These are phyloP conservation scores for Philotrypesis tridentata DNA, from an alignment of 1,140 invertebrate genomes.

Conservation along the genomic window DNA sequence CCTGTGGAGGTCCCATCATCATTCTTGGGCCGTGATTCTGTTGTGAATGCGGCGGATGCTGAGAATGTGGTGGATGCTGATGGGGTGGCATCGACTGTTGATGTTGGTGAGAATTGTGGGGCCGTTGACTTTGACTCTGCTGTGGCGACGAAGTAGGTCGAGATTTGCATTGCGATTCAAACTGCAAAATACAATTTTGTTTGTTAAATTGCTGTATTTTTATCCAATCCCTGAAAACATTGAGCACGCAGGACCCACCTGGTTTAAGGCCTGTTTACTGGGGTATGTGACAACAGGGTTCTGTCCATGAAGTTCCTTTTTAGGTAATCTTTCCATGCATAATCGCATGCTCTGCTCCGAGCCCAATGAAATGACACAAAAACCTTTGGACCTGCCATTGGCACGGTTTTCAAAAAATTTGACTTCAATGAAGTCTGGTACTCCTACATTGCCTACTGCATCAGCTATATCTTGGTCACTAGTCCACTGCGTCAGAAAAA, in stretches of 20 bases:
- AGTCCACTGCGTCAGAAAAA: conserved; percentile 87
- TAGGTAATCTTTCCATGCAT: conserved; percentile 93
- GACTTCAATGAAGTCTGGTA: conserved; percentile 96
- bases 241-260: conserved; percentile 59
- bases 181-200: conserved; percentile 73
- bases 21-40: conserved; percentile 79
- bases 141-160: conserved; percentile 83
- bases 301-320: conserved; percentile 96
- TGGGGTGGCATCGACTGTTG: conserved; percentile 71
- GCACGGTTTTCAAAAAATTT: conserved; percentile 99
- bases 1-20: conserved; percentile 81
- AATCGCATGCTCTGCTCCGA: conserved; percentile 93
- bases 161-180: conserved; percentile 93
- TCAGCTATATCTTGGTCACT: conserved; percentile 97
- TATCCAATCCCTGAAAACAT: not conserved
- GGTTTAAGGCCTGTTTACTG: conserved; percentile 89
- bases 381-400: conserved; percentile 99
- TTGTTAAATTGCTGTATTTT: not conserved
- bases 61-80: conserved; percentile 73
- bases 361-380: conserved; percentile 92
- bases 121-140: conserved; percentile 73
- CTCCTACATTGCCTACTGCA: conserved; percentile 88
- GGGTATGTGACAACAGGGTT: conserved; percentile 95
- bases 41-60: conserved; percentile 72
- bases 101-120: conserved; percentile 73